Percentiles rank a stretch among this genome's conserved stretches.
These are phyloP conservation scores for Ricordea florida DNA, from an alignment of 92 coral and sea anemone genomes.

Conservation along the genomic window DNA sequence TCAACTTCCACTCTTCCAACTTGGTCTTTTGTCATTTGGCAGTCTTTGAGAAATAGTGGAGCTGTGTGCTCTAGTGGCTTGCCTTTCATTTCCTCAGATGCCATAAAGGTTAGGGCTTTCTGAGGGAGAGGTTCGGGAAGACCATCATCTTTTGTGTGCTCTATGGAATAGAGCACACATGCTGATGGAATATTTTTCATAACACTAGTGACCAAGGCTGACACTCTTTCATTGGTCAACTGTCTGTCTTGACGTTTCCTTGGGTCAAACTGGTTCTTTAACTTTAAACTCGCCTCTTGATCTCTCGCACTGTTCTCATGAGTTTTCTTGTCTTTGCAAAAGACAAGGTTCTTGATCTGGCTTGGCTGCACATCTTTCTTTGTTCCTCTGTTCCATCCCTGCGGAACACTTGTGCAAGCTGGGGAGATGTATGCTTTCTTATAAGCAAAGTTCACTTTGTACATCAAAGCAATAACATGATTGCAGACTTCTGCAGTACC, in stretches of 20 bases:
- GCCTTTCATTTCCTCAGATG: slow-evolving; percentile 46
- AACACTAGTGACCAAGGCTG: slow-evolving; percentile 24
- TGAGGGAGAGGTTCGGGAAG: slow-evolving; percentile 43
- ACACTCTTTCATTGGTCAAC: slow-evolving; percentile 63
- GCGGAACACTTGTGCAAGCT: slow-evolving; percentile 72
- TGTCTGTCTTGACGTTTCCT: slow-evolving; percentile 53
- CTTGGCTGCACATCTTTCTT: slow-evolving; percentile 56
- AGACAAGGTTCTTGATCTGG: slow-evolving; percentile 43
- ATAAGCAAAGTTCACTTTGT: slow-evolving; percentile 60
- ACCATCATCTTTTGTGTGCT: slow-evolving; percentile 53
- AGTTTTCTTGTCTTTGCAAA: slow-evolving; percentile 64
- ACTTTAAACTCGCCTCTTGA: background rate
- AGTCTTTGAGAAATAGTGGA: slow-evolving; percentile 43
- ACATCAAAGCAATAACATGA: slow-evolving; percentile 53
- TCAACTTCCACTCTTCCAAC: slow-evolving; percentile 43
- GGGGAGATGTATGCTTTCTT: slow-evolving; percentile 65
- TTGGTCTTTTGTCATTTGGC: slow-evolving; percentile 56
- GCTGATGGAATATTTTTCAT: slow-evolving; percentile 35
- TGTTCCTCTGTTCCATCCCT: slow-evolving; percentile 73
- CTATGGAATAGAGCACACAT: slow-evolving; percentile 55
- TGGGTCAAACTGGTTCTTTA: slow-evolving; percentile 66
- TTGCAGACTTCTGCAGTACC: slow-evolving; percentile 72
- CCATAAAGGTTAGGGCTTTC: slow-evolving; percentile 50
- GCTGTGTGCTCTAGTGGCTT: slow-evolving; percentile 43
- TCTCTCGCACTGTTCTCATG: slow-evolving; percentile 41